These are phyloP conservation scores for Myoxocephalus aenaeus DNA, from an alignment of 2,797 vertebrate species.

Conservation along the genomic window DNA sequence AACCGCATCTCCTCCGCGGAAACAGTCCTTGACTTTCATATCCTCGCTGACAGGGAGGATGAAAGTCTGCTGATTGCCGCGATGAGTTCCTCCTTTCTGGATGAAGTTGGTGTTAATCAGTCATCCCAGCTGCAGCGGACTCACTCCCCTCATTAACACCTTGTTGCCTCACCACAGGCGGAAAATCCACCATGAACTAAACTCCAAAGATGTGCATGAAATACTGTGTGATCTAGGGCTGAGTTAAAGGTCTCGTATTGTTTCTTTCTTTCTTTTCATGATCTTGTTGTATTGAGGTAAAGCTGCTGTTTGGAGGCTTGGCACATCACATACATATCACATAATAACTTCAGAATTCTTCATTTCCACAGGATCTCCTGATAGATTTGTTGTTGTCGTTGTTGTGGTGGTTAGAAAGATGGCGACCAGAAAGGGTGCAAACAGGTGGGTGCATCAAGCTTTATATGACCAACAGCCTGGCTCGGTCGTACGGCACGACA, in stretches of 20 bases:
- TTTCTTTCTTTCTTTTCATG: background rate
- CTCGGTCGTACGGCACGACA: slow-evolving; percentile 42
- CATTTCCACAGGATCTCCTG: slow-evolving; percentile 26
- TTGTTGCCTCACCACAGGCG: background rate
- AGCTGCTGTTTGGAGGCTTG: slow-evolving; percentile 42
- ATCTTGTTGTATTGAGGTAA: slow-evolving; percentile 38
- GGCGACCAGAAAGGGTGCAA: slow-evolving; percentile 29
- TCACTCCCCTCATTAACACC: background rate
- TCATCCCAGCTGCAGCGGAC: background rate
- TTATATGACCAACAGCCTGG: slow-evolving; percentile 20
- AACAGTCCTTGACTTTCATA: slow-evolving; percentile 26
- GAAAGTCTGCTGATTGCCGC: slow-evolving; percentile 31
- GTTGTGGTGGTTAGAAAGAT: slow-evolving; percentile 32
- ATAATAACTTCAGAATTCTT: slow-evolving; percentile 26
- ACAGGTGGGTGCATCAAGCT: background rate
- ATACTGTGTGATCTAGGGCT: background rate
- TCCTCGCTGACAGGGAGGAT: slow-evolving; percentile 11
- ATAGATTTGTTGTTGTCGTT: slow-evolving; percentile 13
- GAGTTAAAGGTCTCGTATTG: background rate
- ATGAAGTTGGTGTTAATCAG: slow-evolving; percentile 31
- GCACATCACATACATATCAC: slow-evolving; percentile 43
- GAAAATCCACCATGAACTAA: background rate
- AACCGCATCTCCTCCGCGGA: background rate
- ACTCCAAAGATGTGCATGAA: background rate
- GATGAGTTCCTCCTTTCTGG: slow-evolving; percentile 29